These are phyloP conservation scores for Hydriomena furcata DNA, from an alignment of 2,888 invertebrate genomes.

Conservation along the genomic window DNA sequence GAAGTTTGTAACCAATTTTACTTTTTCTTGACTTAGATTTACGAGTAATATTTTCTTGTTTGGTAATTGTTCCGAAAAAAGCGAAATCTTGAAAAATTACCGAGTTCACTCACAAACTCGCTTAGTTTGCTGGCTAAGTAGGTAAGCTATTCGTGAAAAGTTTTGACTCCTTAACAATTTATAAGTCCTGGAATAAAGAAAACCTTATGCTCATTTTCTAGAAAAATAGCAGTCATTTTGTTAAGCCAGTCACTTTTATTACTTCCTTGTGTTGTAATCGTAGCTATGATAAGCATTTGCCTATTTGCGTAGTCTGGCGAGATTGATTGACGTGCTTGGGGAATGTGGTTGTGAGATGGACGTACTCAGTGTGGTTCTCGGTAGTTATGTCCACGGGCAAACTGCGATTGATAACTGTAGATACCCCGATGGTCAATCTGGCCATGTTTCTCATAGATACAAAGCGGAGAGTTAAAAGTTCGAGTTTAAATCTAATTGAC, in stretches of 20 bases:
- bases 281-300: constrained; percentile 32
- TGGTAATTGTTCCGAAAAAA: background rate
- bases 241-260: constrained; percentile 26
- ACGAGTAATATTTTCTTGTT: too few relatives aligned
- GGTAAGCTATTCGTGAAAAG: background rate
- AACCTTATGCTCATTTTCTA: constrained; percentile 15
- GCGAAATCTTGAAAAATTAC: background rate
- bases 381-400: constrained; percentile 2
- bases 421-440: too few relatives aligned
- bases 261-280: constrained; percentile 30
- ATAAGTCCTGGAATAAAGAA: constrained; percentile 14
- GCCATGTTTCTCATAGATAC: too few relatives aligned
- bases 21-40: too few relatives aligned
- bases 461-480: too few relatives aligned
- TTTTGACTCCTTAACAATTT: background rate
- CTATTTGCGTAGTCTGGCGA: constrained; percentile 29
- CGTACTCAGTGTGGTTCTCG: constrained; percentile 10
- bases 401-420: background rate
- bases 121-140: background rate
- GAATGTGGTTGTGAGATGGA: constrained; percentile 34
- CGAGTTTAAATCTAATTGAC: too few relatives aligned
- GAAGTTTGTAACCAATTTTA: too few relatives aligned
- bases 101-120: background rate
- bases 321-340: constrained; percentile 41
- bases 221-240: constrained; percentile 26